Base-by-base conservation (phyloP, 2,113 vertebrate genomes). In the Periophthalmus modestus region DNA sequence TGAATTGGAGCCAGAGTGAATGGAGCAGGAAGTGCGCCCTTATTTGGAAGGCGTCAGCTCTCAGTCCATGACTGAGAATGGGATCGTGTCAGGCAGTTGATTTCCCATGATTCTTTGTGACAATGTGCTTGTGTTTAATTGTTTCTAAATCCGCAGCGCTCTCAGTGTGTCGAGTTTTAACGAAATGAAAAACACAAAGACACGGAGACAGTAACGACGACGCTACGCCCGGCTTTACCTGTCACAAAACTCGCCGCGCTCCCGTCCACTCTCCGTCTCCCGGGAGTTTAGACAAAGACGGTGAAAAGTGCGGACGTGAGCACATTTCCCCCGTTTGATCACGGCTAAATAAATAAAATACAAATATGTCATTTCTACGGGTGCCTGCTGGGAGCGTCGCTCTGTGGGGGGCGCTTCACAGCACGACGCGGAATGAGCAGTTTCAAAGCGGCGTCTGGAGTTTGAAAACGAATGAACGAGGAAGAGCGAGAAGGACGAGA, bases 291-390 rank as follows among this genome's bases (percentile, higher is more conserved):
- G 39, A 39, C 33, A 55, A 43, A 62, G 13, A 21, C 36, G 50
- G 59, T 68, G 71, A 65, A 5, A 78, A 28, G 47, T 47, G 57
- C 34, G 23, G 62, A 77, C 78, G 75, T 46, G 34, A 48, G 76
- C 67, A 72, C 69, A 34, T 47, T 67, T 46, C n/a, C 62, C 73
- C 12, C 69, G 69, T 72, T 72, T 59, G 74, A 77, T 57, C 69
- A 73, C 23, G 57, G 19, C 1, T 7, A 54, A 54, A 54, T 54
- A 54, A 54, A 54, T 54, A 54, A 54, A 54, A 7, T 54, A 19
- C n/a, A 10, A 54, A 19, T n/a, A 19, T n/a, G 52, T 54, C 52
- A 54, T 18, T 7, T 19, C 14, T 3, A 7, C 52, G 5, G 7
- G 18, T 7, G 16, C 48, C 5, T 18, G 48, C 15, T 54, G 52